Percentiles rank a stretch among this genome's conserved stretches.
phyloP scores from a whole-genome alignment of 2,113 vertebrate genomes.

The Chionis minor region DNA sequence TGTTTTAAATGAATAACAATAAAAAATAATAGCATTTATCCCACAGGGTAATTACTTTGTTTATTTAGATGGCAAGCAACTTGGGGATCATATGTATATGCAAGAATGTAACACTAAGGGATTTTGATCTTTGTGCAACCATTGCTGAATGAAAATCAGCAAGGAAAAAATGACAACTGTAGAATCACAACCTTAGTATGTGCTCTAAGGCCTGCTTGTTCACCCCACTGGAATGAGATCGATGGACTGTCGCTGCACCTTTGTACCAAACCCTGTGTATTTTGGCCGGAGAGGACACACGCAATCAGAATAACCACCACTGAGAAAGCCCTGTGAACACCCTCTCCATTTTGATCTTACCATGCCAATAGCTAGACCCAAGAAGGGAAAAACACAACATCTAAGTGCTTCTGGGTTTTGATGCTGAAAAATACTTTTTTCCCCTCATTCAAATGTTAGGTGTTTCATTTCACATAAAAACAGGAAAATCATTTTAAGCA shows the following conservation, averaged over 20 bases:
- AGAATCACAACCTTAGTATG: neutral
- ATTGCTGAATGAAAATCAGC: neutral
- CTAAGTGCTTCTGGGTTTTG: neutral
- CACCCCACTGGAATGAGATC: neutral
- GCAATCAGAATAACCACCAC: neutral
- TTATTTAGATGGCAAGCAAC: constrained; percentile 8
- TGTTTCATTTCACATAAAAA: neutral
- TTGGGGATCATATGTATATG: neutral
- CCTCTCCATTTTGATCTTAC: neutral
- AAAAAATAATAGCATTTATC: neutral
- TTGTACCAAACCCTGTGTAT: neutral
- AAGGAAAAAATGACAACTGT: constrained; percentile 15
- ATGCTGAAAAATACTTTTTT: neutral
- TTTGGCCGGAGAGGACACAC: neutral
- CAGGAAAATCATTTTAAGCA: neutral
- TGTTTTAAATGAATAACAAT: neutral
- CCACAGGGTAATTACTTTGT: neutral
- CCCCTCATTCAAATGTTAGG: neutral
- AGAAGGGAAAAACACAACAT: neutral
- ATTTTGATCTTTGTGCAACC: neutral
- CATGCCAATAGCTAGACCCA: neutral
- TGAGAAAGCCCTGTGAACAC: neutral
- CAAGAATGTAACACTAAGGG: neutral
- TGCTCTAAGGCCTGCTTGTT: neutral
- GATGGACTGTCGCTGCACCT: neutral